Base-by-base conservation (phyloP, 2,113 vertebrate genomes). In the Poeciliopsis retropinna region DNA sequence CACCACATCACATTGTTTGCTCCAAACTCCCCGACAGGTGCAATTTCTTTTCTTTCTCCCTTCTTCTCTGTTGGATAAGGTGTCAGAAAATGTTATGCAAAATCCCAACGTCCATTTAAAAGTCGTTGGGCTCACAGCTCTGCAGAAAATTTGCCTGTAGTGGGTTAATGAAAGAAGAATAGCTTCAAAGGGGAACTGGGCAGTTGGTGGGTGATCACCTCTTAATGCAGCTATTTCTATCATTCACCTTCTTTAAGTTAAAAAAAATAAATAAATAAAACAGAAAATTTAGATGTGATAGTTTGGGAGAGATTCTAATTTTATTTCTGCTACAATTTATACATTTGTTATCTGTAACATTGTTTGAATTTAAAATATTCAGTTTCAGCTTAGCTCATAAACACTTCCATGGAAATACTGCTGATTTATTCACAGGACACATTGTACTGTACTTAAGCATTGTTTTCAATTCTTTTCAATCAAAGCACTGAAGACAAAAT, bases 141-240 rank as follows among this genome's bases (percentile, higher is more conserved):
- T 60, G 68, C 71, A 64, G 77, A 73, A 79, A 83, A 83, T 71
- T 76, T 68, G 68, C 66, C 80, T 82, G 61, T 69, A 81, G 79
- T 81, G 70, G 62, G 72, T 73, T 79, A 70, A 87, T 72, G 77
- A 79, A 86, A 86, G 54, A 19, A 30, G 78, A 86, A 81, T 47
- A 63, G 64, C 80, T 85, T 82, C 75, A 76, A 85, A 83, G 82
- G 31, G 37, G 84, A 64, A 34, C 19, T 67, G 72, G 30, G 79
- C 57, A 78, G 64, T 60, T 64, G 32, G 12, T 41, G 4, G 41
- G 14, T 63, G 15, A 57, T 57, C 51, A n/a, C 22, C 51, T 76
- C 44, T 78, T 44, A 37, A 37, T 28, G 63, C 6, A 64, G 44
- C 72, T 85, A 86, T 86, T 73, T 85, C 76, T 76, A 88, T 86